Base-by-base conservation (phyloP, 1,140 invertebrate species). In the Piezodorus guildinii region DNA sequence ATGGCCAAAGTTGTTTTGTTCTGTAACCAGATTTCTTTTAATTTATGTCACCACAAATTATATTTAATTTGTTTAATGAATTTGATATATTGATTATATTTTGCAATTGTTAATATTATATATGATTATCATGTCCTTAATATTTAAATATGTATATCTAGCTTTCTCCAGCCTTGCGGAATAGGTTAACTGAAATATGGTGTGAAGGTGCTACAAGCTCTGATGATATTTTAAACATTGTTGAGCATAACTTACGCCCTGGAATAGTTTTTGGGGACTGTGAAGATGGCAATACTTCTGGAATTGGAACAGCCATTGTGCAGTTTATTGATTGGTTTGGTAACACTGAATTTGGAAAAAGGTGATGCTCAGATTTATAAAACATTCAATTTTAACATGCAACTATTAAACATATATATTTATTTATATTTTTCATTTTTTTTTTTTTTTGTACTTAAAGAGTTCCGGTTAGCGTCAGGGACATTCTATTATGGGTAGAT, bases 171-270 rank as follows among this genome's bases (percentile, higher is more conserved):
- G 96, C 97, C 0, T 75, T 99, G 4, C 81, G 96, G 62, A 99
- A 99, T 78, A 82, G 97, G 61, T 96, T 99, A 70, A 99, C 96
- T 0, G 97, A 99, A 79, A 95, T 99, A 71, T 99, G 97, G 97
- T 98, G 96, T 71, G 87, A 90, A 30, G 80, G 79, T 66, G 84
- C 85, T 30, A 79, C 77, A 14, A 75, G 82, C 25, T 73, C 77
- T 56, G 75, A 81, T 15, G 94, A 98, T 76, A 77, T 97, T 19
- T 73, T 85, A 17, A 73, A 75, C 71, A 77, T 69, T 69, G 83
- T 96, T 66, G 82, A 88, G 70, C 87, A 90, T 70, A 95, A 93
- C 77, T 74, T 94, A 1, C 71, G 66, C 34, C 64, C 74, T 65
- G 72, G 77, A 52, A 71, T 82, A 67, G 70, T 73, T n/a, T 70